Evolutionary conservation across 2,113 vertebrate genomes (phyloP), one percentile per base, ranked within the genome.

Genomic region (Stigmatopora nigra): DNA sequence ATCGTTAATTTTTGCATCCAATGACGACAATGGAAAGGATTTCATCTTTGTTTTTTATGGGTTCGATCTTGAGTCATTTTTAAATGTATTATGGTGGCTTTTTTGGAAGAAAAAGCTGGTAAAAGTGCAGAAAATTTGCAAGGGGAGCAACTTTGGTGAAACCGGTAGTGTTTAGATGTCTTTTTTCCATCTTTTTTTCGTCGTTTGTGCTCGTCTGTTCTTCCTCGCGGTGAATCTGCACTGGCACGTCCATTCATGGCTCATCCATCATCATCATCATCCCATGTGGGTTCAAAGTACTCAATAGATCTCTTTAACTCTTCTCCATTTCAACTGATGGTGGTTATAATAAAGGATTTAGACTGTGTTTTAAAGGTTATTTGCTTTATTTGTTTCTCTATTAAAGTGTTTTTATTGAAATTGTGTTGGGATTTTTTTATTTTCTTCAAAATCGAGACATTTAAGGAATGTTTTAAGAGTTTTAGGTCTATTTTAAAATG

Each of bases 381-480:
- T 82, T 82, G 85, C 65, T 81, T 88, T 81, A 82, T 87, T 88
- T 88, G 85, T 88, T 91, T 87, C 82, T 88, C 86, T 81, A 71
- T 86, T 84, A 83, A 85, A 87, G 81, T 88, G 84, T 89, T 87
- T 91, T 82, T 87, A 82, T 85, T 78, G 79, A 79, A 47, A 61
- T 19, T 19, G 20, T 22, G 59, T 13, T 61, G 13, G 41, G 17
- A 16, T 52, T 51, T 56, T 56, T 25, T 56, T 31, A 3, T 4
- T 22, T 56, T 20, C 19, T 51, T n/a, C 9, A 52, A n/a, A 13
- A 22, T 22, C 13, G 52, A 22, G 10, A 17, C 16, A 49, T 49
- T 52, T 51, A 9, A 31, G 9, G 8, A 3, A 10, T 4, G 51
- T 22, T 11, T 53, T 10, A 8, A 16, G 10, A n/a, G 12, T 14